Evolutionary conservation across 2,888 invertebrate species (phyloP), one percentile per base, ranked within the genome.

Genomic region (Chrysina gloriosa): DNA sequence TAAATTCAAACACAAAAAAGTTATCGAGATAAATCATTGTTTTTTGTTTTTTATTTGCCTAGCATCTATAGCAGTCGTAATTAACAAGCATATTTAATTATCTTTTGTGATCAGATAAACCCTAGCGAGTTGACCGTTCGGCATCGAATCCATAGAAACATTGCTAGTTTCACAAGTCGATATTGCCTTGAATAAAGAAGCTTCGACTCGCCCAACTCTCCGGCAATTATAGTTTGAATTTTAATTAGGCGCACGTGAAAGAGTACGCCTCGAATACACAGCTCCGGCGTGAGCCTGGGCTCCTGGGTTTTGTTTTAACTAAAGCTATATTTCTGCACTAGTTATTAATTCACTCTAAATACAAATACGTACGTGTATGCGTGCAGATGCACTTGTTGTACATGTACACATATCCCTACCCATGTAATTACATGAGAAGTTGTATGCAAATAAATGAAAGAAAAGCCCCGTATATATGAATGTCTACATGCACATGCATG

Each of bases 221-320:
- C 21, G 19, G 19, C 45, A 45, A 45, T 45, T 45, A 45, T 21
- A 45, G 21, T 45, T 45, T 45, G 45, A 45, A 45, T 45, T 45
- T 21, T 45, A 45, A 21, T 45, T 19, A 45, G 19, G 36, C 36
- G 36, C 9, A 45, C 45, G 19, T 14, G 16, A 9, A 21, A 45
- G 45, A 7, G 19, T 6, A 3, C 45, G 45, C 9, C 21, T 3
- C 16, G 14, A 19, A 11, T 21, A 3, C 16, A 45, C 19, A 45
- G 45, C 45, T 45, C 45, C 19, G 9, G 21, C 19, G 14, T 16
- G 16, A 31, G 4, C 1, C 0, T 9, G 19, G n/a, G 21, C 21
- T 7, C 19, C 45, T 21, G 19, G 7, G 4, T 19, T 45, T 21
- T 6, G 45, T 45, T 45, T n/a, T 21, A 45, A 45, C 21, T 21